Evolutionary conservation across 1,140 invertebrate genomes (phyloP).

Genomic region (Ditylenchus dipsaci): DNA sequence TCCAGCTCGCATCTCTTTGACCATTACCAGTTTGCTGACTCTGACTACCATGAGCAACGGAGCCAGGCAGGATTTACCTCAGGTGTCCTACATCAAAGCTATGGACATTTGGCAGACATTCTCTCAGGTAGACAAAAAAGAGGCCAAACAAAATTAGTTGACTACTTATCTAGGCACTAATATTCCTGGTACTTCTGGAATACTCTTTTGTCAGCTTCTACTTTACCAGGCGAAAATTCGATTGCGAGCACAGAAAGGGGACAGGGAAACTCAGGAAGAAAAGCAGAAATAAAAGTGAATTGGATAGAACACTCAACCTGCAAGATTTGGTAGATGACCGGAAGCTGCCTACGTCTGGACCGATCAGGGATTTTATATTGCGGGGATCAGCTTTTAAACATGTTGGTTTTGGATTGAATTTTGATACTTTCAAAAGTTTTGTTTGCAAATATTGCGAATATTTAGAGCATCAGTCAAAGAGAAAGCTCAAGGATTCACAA

Average conservation of each 20-base stretch:
- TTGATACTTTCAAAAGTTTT: no score
- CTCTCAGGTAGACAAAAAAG: conserved; percentile 34
- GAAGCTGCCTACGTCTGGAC: no score
- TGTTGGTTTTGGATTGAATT: no score
- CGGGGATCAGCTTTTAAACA: no score
- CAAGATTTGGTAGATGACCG: no score
- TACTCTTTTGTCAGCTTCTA: conserved; percentile 56
- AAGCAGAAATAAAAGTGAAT: no score
- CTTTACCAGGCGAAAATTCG: conserved; percentile 43
- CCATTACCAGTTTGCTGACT: conserved; percentile 54
- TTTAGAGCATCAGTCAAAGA: no score
- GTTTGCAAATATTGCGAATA: no score
- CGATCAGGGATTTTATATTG: no score
- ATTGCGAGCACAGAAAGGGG: conserved; percentile 3
- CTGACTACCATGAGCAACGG: conserved; percentile 58
- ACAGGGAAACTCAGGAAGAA: neutral
- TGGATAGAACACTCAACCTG: no score
- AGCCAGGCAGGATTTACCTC: conserved; percentile 54
- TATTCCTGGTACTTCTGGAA: conserved; percentile 54
- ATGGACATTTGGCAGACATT: conserved; percentile 56
- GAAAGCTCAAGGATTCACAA: no score
- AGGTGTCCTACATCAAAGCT: conserved; percentile 54
- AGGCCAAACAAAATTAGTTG: neutral
- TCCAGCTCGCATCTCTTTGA: conserved; percentile 53
- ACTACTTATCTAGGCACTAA: conserved; percentile 29